Conservation (phyloP, 2,797 vertebrate species). For the Dipus sagitta region DNA sequence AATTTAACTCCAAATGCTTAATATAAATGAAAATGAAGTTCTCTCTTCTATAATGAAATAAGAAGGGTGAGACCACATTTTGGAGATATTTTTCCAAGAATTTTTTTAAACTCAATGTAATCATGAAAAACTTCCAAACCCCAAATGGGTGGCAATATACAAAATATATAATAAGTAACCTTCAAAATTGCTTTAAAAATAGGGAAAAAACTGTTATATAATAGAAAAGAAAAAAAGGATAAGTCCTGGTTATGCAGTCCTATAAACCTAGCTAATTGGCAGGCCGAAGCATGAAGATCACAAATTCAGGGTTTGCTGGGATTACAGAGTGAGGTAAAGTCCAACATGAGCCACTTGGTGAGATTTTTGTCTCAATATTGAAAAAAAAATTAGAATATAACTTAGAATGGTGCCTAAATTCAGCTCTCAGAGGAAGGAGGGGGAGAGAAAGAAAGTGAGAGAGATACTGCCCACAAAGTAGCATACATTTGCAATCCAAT, state of each 20-base stretch:
- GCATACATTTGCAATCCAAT: too few relatives aligned
- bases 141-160: background rate
- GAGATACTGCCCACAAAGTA: too few relatives aligned
- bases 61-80: background rate
- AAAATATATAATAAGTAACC: background rate
- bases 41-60: background rate
- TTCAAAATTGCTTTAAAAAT: background rate
- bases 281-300: background rate
- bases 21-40: background rate
- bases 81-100: background rate
- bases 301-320: background rate
- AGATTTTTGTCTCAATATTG: too few relatives aligned
- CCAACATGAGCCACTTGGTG: too few relatives aligned
- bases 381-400: too few relatives aligned
- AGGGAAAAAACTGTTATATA: background rate
- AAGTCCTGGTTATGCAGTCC: background rate
- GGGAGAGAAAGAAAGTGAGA: too few relatives aligned
- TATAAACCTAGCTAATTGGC: background rate
- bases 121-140: background rate
- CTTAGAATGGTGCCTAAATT: too few relatives aligned
- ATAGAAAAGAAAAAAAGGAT: background rate
- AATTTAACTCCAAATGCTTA: background rate
- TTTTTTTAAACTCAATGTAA: background rate
- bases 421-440: too few relatives aligned
- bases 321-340: too few relatives aligned